These are phyloP conservation scores for Acanthurus lineatus DNA, from an alignment of 2,797 vertebrate genomes.

Conservation along the genomic window DNA sequence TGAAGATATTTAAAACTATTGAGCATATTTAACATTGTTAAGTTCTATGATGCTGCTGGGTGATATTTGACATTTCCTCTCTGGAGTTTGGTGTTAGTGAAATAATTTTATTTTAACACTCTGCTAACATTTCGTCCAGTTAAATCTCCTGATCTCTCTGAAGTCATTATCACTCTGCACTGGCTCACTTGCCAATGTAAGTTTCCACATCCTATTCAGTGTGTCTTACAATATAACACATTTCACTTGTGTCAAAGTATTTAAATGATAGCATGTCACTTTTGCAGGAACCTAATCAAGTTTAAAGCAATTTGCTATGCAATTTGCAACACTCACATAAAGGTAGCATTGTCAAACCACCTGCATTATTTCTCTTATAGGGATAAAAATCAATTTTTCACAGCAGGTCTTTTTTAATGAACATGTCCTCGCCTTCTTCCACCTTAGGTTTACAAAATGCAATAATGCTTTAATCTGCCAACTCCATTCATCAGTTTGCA, in stretches of 20 bases:
- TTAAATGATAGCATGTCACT: too few relatives aligned
- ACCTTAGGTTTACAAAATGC: conserved; percentile 32
- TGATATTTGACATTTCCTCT: conserved; percentile 28
- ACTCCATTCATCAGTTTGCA: conserved; percentile 52
- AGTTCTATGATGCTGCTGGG: conserved; percentile 9
- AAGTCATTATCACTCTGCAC: not conserved
- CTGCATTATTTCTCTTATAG: not conserved
- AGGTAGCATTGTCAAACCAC: not conserved
- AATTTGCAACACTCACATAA: not conserved
- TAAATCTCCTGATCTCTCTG: not conserved
- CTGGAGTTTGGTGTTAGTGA: not conserved
- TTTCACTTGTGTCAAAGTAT: not conserved
- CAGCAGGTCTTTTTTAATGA: conserved; percentile 16
- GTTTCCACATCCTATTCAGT: not conserved
- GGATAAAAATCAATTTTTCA: not conserved
- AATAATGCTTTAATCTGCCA: conserved; percentile 45
- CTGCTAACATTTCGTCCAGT: not conserved
- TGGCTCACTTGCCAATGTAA: not conserved
- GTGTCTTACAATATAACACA: not conserved
- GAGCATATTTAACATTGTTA: conserved; percentile 18
- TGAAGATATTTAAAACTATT: not conserved
- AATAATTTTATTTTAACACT: not conserved
- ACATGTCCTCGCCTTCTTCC: conserved; percentile 9
- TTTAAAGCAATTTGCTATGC: not conserved
- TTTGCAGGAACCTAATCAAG: not conserved